A percentile compares a stretch with the other conserved stretches of the same genome.
These are phyloP conservation scores for Mareca penelope DNA, from an alignment of 2,797 vertebrate species.

Conservation along the genomic window DNA sequence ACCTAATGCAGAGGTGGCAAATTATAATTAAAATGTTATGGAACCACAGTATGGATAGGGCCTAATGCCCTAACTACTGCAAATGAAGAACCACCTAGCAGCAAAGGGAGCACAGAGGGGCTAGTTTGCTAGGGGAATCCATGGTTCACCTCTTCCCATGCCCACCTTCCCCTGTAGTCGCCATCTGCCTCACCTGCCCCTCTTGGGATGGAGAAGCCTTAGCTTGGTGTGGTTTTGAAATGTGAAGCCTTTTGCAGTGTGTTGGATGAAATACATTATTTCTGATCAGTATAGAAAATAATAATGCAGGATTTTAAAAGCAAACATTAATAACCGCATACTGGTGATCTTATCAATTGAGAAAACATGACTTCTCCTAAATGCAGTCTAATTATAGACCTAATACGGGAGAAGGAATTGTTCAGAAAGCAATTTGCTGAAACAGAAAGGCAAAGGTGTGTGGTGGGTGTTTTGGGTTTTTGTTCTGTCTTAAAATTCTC, in stretches of 20 bases:
- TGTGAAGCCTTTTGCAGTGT: neutral
- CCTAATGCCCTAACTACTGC: neutral
- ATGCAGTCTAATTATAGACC: neutral
- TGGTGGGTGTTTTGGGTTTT: neutral
- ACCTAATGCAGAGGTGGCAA: neutral
- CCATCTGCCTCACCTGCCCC: neutral
- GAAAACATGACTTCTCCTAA: neutral
- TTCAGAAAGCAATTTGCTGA: neutral
- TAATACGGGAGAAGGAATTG: neutral
- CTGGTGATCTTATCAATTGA: neutral
- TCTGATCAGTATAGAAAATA: neutral
- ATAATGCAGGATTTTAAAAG: neutral
- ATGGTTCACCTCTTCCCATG: neutral
- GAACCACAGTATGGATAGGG: neutral
- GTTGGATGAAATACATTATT: neutral
- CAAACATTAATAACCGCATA: neutral
- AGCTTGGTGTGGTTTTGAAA: neutral
- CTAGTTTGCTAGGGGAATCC: neutral
- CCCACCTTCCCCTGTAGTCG: neutral
- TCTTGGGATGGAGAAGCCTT: neutral
- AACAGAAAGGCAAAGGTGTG: neutral
- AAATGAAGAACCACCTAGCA: neutral
- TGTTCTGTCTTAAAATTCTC: neutral
- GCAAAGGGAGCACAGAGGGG: neutral
- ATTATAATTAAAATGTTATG: neutral